These are phyloP conservation scores for Eupeodes luniger DNA, from an alignment of 2,888 invertebrate genomes.

Conservation along the genomic window DNA sequence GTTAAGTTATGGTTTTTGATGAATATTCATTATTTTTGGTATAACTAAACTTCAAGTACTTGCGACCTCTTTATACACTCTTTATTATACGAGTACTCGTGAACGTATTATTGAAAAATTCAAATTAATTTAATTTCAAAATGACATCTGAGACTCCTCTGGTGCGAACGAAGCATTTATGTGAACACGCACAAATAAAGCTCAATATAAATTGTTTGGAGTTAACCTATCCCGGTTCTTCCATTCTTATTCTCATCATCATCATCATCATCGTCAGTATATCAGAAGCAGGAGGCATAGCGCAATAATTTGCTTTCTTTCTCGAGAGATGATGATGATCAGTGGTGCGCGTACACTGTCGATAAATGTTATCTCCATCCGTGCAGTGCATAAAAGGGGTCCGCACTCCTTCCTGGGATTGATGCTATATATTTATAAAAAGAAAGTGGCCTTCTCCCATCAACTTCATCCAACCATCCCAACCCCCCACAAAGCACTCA, in stretches of 20 bases:
- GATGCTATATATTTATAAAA: slow-evolving; percentile 3
- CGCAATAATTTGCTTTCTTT: slow-evolving; percentile 37
- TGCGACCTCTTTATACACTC: background rate
- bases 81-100: background rate
- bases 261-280: no score
- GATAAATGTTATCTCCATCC: slow-evolving; percentile 73
- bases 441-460: slow-evolving; percentile 24
- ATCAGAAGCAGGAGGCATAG: slow-evolving; percentile 21
- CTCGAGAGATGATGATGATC: slow-evolving; percentile 40
- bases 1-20: no score
- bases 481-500: slow-evolving; percentile 20
- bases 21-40: no score
- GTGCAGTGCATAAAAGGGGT: slow-evolving; percentile 69
- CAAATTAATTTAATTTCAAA: slow-evolving; percentile 48
- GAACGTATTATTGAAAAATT: background rate
- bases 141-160: slow-evolving; percentile 38
- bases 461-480: no score
- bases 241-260: no score
- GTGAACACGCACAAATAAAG: slow-evolving; percentile 9
- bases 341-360: slow-evolving; percentile 65
- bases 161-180: background rate
- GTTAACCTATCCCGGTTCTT: slow-evolving; percentile 15
- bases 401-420: slow-evolving; percentile 7
- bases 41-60: background rate
- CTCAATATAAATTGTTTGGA: slow-evolving; percentile 10